Conservation (phyloP, 2,797 vertebrate genomes). For the Scolopax rusticola region DNA sequence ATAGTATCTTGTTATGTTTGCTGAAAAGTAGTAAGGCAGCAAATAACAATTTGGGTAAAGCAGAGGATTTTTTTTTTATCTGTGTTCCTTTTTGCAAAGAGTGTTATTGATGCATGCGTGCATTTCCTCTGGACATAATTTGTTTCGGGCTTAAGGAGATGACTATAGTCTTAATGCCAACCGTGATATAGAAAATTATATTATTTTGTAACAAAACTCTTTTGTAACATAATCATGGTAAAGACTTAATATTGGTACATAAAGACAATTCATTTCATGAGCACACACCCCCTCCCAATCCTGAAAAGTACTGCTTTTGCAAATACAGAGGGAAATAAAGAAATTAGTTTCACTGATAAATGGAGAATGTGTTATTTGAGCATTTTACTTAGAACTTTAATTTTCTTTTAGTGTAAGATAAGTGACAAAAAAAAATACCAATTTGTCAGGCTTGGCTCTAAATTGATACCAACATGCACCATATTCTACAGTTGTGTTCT, state of each 20-base stretch:
- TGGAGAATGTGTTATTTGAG: neutral
- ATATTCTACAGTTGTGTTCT: neutral
- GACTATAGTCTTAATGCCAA: neutral
- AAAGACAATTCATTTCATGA: neutral
- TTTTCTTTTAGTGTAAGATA: neutral
- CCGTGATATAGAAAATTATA: neutral
- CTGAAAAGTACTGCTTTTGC: neutral
- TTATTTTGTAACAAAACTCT: neutral
- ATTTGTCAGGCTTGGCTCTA: neutral
- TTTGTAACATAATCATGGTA: neutral
- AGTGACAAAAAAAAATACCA: neutral
- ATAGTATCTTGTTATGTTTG: neutral
- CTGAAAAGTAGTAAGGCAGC: neutral
- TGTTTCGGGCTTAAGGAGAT: neutral
- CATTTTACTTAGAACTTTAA: neutral
- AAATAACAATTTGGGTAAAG: neutral
- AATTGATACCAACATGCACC: neutral
- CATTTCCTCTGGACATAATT: neutral
- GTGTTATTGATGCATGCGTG: neutral
- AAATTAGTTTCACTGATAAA: neutral
- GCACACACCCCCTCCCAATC: neutral
- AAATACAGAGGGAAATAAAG: neutral
- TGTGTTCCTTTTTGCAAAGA: neutral
- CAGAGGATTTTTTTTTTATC: fast-evolving
- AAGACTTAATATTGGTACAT: neutral